Percentiles rank a stretch among this genome's conserved stretches.
Conservation (phyloP, 1,140 invertebrate genomes). For the Zaprionus vittiger region DNA sequence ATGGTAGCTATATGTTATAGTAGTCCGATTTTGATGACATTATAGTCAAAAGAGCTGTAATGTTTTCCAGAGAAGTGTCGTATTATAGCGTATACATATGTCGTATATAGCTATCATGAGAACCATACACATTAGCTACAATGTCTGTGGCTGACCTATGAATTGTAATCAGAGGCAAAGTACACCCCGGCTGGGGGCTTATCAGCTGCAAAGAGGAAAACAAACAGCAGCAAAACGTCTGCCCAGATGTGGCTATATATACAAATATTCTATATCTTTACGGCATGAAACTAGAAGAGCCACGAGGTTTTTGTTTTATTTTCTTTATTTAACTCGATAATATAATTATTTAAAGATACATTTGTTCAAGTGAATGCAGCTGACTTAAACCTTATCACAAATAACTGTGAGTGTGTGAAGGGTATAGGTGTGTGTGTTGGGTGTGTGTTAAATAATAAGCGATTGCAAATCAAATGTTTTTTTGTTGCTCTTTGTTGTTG, state of each 20-base stretch:
- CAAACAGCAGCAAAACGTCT: constrained; percentile 26
- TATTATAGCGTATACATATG: neutral
- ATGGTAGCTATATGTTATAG: too few relatives aligned
- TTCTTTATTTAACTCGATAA: constrained; percentile 73
- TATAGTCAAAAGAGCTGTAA: too few relatives aligned
- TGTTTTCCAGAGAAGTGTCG: neutral
- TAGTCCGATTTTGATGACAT: too few relatives aligned
- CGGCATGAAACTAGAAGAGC: constrained; percentile 20
- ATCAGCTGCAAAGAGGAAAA: constrained; percentile 44
- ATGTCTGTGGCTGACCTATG: constrained; percentile 1
- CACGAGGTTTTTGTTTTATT: constrained; percentile 42
- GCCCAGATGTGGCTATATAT: constrained; percentile 17
- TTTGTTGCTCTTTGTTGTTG: constrained; percentile 36
- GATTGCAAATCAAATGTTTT: constrained; percentile 46
- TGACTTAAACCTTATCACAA: constrained; percentile 80
- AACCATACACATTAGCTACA: neutral
- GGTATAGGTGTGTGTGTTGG: constrained; percentile 11
- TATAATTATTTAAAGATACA: constrained; percentile 71
- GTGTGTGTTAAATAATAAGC: constrained; percentile 30
- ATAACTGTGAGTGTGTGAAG: constrained; percentile 30
- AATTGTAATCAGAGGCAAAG: constrained; percentile 40
- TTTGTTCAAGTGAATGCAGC: constrained; percentile 65
- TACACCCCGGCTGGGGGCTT: constrained; percentile 33
- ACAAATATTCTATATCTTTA: constrained; percentile 31
- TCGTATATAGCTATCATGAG: neutral